These are phyloP conservation scores for Sinotaia quadrata DNA, from an alignment of 2,888 invertebrate species.

Conservation along the genomic window DNA sequence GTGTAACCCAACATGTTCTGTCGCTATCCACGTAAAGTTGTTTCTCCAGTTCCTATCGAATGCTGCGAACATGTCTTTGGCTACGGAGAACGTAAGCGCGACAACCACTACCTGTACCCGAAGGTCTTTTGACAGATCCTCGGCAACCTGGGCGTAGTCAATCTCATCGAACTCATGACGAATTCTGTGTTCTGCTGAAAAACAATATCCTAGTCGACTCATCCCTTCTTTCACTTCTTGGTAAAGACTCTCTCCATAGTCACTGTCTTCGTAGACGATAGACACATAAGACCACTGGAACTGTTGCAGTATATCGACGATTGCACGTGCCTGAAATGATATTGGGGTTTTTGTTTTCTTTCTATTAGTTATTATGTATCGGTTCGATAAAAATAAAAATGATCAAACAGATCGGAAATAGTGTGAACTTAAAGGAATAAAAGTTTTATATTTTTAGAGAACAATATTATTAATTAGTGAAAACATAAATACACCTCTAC, in stretches of 20 bases:
- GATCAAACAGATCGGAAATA: too few relatives aligned
- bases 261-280: conserved; percentile 42
- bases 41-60: background rate
- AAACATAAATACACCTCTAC: too few relatives aligned
- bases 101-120: conserved; percentile 13
- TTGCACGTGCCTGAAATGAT: too few relatives aligned
- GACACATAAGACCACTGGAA: conserved; percentile 48
- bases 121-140: background rate
- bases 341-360: too few relatives aligned
- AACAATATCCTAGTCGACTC: background rate
- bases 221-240: conserved; percentile 10
- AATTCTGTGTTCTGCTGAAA: background rate
- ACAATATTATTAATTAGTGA: too few relatives aligned
- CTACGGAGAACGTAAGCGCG: background rate
- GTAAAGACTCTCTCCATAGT: conserved; percentile 41
- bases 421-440: too few relatives aligned
- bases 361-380: too few relatives aligned
- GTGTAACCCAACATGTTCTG: conserved; percentile 12
- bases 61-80: background rate
- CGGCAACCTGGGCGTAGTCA: conserved; percentile 16
- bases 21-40: conserved; percentile 10
- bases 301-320: conserved; percentile 38
- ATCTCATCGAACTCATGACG: background rate
- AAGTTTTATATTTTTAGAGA: too few relatives aligned
- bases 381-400: too few relatives aligned